These are phyloP conservation scores for Drosophila neutralis DNA, from an alignment of 2,888 invertebrate species.

Conservation along the genomic window DNA sequence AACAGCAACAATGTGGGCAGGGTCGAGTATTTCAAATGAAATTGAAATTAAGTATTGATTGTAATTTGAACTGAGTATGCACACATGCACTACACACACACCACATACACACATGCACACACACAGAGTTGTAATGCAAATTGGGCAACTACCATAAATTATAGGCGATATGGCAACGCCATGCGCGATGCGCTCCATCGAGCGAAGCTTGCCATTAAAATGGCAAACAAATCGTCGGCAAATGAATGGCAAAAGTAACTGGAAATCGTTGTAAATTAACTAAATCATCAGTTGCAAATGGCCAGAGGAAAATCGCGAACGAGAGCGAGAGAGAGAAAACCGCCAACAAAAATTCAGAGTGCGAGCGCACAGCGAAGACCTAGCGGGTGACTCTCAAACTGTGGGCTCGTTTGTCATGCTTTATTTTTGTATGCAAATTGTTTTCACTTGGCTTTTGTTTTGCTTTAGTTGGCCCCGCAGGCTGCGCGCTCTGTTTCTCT, in stretches of 20 bases:
- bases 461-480: constrained; percentile 15
- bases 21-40: constrained; percentile 58
- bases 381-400: constrained; percentile 25
- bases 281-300: constrained; percentile 56
- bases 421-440: constrained; percentile 35
- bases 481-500: neutral
- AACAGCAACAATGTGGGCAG: constrained; percentile 18
- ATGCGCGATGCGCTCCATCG: constrained; percentile 36
- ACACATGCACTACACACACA: constrained; percentile 1
- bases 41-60: constrained; percentile 73
- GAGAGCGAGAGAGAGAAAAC: neutral
- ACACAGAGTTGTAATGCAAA: constrained; percentile 35
- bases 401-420: constrained; percentile 25
- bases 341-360: neutral
- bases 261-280: constrained; percentile 60
- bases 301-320: constrained; percentile 26
- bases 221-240: constrained; percentile 45
- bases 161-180: constrained; percentile 56
- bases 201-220: constrained; percentile 41
- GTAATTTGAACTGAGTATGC: constrained; percentile 56
- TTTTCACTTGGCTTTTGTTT: constrained; percentile 23
- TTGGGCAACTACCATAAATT: constrained; percentile 56
- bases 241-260: constrained; percentile 58
- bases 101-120: constrained; percentile 5
- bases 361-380: constrained; percentile 13